Percentiles rank a stretch among this genome's conserved stretches.
Evolutionary conservation across 2,113 vertebrate species (phyloP).

Genomic region (Barbus barbus): DNA sequence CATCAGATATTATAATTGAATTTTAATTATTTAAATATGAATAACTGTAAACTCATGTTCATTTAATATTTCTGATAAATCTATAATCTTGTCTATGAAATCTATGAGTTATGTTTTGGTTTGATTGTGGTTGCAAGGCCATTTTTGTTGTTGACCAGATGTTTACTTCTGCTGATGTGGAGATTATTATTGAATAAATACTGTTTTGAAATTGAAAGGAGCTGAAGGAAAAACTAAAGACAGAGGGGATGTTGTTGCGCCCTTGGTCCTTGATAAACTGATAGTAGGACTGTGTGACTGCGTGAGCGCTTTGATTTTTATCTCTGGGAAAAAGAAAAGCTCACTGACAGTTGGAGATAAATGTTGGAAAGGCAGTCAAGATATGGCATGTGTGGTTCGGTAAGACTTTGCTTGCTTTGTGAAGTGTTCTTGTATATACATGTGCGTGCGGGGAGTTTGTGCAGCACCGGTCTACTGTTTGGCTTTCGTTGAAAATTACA

Average conservation of each 20-base stretch:
- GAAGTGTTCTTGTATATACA: neutral
- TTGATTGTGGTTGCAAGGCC: no score
- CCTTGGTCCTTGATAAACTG: neutral
- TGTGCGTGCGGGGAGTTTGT: neutral
- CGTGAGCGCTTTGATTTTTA: neutral
- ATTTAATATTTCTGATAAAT: no score
- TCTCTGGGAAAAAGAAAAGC: neutral
- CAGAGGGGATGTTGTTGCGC: neutral
- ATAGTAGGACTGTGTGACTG: neutral
- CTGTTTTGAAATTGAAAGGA: neutral
- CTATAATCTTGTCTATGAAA: no score
- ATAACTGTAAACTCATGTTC: no score
- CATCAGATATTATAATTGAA: no score
- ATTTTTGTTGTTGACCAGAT: neutral
- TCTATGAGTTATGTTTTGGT: no score
- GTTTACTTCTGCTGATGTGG: neutral
- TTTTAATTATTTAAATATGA: no score
- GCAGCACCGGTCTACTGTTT: neutral
- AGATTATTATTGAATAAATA: neutral
- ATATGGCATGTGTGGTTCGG: neutral
- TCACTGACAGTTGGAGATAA: neutral
- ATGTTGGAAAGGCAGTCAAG: conserved; percentile 19
- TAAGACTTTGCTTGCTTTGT: neutral
- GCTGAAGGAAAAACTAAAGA: neutral
- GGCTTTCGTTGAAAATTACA: conserved; percentile 8